These are phyloP conservation scores for Myathropa florea DNA, from an alignment of 2,888 invertebrate species.

Conservation along the genomic window DNA sequence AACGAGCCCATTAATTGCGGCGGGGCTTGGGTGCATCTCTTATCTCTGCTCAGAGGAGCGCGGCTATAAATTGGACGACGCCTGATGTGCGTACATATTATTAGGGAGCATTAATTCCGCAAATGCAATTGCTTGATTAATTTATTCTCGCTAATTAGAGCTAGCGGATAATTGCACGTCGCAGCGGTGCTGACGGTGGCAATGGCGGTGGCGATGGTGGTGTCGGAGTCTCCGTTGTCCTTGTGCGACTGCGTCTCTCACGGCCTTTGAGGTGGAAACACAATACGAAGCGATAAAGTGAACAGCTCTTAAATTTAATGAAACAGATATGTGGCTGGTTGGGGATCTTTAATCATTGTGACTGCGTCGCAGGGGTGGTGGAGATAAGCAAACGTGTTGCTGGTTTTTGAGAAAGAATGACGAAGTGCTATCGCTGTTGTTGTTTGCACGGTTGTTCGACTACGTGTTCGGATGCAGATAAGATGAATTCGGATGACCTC, in stretches of 20 bases:
- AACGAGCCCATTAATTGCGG: constrained; percentile 53
- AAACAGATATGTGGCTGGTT: constrained; percentile 5
- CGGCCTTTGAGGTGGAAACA: constrained; percentile 20
- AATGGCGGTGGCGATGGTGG: not conserved
- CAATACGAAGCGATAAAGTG: constrained; percentile 36
- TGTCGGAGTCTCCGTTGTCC: not conserved
- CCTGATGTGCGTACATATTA: constrained; percentile 68
- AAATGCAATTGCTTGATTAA: constrained; percentile 69
- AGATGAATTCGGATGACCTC: not conserved
- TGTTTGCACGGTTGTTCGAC: constrained; percentile 23
- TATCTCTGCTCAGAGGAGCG: constrained; percentile 18
- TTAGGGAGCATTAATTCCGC: constrained; percentile 67
- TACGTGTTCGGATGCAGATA: constrained; percentile 1
- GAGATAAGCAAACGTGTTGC: constrained; percentile 26
- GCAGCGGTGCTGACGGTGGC: not conserved
- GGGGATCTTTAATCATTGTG: constrained; percentile 23
- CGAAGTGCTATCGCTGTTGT: not conserved
- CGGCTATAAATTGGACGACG: constrained; percentile 57
- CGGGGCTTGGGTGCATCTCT: constrained; percentile 15
- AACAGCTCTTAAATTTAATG: constrained; percentile 51
- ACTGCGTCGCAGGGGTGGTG: not conserved
- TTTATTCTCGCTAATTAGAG: constrained; percentile 68
- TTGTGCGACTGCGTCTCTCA: constrained; percentile 26
- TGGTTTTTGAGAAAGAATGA: not conserved
- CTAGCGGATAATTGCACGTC: constrained; percentile 54